Percentiles rank a stretch among this genome's conserved stretches.
These are phyloP conservation scores for Callyntrura guangdongensis DNA, from an alignment of 2,888 invertebrate genomes.

Conservation along the genomic window DNA sequence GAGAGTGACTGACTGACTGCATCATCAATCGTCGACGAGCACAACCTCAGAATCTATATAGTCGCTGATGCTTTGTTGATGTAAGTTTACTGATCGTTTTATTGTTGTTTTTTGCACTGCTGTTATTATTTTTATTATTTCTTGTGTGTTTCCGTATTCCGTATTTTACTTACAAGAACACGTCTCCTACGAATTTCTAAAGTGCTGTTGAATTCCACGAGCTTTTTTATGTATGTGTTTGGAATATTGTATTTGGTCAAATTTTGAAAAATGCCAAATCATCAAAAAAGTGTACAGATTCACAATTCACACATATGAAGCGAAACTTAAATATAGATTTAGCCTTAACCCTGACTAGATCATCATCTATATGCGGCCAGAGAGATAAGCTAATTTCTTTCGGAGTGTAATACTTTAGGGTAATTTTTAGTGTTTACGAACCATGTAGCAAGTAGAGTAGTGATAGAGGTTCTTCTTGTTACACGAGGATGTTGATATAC, in stretches of 20 bases:
- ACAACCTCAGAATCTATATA: conserved; percentile 13
- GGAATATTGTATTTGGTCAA: conserved; percentile 56
- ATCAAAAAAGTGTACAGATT: conserved; percentile 9
- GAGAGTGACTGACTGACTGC: conserved; percentile 4
- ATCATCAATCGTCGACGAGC: conserved; percentile 11
- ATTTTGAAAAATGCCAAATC: conserved; percentile 52
- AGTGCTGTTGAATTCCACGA: neutral
- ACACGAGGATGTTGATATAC: neutral
- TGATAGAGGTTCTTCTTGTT: conserved; percentile 35
- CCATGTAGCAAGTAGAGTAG: conserved; percentile 66
- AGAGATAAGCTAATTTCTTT: conserved; percentile 30
- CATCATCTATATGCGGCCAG: neutral
- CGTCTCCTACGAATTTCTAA: conserved; percentile 7
- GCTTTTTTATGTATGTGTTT: conserved; percentile 21
- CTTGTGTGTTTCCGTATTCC: conserved; percentile 63
- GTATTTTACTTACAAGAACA: neutral
- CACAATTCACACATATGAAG: neutral
- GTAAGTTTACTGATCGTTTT: conserved; percentile 74
- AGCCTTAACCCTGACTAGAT: neutral
- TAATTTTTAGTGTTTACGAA: conserved; percentile 76
- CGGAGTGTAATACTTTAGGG: conserved; percentile 66
- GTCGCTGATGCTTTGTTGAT: conserved; percentile 58
- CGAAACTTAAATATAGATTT: conserved; percentile 17
- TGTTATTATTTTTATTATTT: conserved; percentile 19
- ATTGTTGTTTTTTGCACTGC: conserved; percentile 40